These are phyloP conservation scores for Autographa pulchrina DNA, from an alignment of 2,888 invertebrate species.

Conservation along the genomic window DNA sequence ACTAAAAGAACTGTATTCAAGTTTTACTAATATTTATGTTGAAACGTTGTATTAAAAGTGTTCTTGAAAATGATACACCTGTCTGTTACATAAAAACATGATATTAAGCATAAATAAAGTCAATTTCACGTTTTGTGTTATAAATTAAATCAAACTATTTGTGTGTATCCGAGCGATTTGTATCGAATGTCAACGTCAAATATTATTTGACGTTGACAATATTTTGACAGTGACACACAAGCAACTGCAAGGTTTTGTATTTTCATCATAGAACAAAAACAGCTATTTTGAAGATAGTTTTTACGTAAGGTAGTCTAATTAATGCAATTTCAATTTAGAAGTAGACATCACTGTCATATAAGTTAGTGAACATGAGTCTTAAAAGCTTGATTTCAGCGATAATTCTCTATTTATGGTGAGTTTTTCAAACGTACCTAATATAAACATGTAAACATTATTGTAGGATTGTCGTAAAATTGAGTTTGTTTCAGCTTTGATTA, in stretches of 20 bases:
- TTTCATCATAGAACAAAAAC: neutral
- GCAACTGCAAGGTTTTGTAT: constrained; percentile 7
- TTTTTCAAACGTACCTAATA: neutral
- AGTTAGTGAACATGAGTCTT: constrained; percentile 33
- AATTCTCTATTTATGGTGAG: constrained; percentile 52
- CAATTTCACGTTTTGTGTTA: too few species aligned
- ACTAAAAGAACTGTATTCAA: neutral
- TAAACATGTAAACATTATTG: neutral
- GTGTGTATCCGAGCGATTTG: neutral
- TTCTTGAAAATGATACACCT: too few species aligned
- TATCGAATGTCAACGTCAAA: neutral
- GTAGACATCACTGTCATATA: neutral
- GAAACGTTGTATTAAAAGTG: neutral
- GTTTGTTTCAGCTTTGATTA: constrained; percentile 54
- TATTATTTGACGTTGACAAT: neutral
- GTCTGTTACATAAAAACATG: too few species aligned
- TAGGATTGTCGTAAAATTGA: constrained; percentile 12
- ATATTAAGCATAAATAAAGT: too few species aligned
- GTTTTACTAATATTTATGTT: neutral
- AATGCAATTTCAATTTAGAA: neutral
- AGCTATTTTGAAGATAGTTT: neutral
- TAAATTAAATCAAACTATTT: too few species aligned
- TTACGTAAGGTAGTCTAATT: neutral
- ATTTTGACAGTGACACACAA: constrained; percentile 5
- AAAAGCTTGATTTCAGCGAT: constrained; percentile 34